Percentiles rank a stretch among this genome's conserved stretches.
Evolutionary conservation across 2,888 invertebrate genomes (phyloP).

Genomic region (Orthonevra nobilis): DNA sequence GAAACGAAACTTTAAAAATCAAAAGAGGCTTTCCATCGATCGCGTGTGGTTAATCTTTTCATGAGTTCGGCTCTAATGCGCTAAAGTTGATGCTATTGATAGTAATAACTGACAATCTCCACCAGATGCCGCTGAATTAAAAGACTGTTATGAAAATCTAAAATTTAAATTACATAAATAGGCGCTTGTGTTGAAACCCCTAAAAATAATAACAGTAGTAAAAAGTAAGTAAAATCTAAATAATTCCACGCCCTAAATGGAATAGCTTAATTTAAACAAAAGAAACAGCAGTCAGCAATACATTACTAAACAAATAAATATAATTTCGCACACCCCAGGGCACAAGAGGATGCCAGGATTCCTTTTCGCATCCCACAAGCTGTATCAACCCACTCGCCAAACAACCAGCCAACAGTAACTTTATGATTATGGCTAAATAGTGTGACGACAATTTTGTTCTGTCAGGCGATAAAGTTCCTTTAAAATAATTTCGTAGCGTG

Average conservation of each 20-base stretch:
- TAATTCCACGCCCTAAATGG: constrained; percentile 6
- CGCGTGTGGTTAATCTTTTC: no score
- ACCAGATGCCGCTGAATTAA: no score
- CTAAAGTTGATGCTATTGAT: no score
- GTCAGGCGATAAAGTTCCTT: constrained; percentile 45
- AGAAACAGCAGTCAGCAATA: constrained; percentile 21
- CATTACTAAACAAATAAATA: constrained; percentile 46
- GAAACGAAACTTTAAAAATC: no score
- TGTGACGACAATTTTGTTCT: constrained; percentile 40
- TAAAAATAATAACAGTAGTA: no score
- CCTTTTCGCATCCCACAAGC: neutral
- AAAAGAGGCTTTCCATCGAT: no score
- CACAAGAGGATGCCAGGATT: constrained; percentile 5
- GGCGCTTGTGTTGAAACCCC: no score
- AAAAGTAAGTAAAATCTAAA: no score
- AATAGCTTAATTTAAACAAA: constrained; percentile 22
- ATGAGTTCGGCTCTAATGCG: no score
- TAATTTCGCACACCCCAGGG: constrained; percentile 31
- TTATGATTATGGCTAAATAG: constrained; percentile 54
- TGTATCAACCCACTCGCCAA: neutral
- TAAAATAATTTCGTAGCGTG: constrained; percentile 47
- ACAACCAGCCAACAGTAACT: constrained; percentile 41
- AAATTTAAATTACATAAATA: no score
- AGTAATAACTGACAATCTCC: no score
- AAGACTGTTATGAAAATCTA: no score